Percentiles rank a stretch among this genome's conserved stretches.
phyloP scores from a whole-genome alignment of 64 coral and sea anemone species.

The Anthopleura sola region DNA sequence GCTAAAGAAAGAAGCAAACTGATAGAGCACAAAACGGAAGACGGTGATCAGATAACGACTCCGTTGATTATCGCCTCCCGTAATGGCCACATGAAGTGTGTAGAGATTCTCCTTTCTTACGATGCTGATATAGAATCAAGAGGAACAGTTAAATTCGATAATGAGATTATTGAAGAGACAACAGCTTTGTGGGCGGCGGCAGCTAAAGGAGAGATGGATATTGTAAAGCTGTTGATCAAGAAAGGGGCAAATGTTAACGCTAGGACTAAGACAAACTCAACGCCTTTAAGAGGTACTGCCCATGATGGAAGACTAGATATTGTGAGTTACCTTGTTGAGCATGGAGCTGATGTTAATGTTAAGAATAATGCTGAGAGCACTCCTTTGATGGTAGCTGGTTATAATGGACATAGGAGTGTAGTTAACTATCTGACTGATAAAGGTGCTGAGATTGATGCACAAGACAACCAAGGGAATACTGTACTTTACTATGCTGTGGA shows the following conservation, averaged over 20 bases:
- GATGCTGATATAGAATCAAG: not conserved
- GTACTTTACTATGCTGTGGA: constrained; percentile 74
- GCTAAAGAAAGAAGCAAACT: not conserved
- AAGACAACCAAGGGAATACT: constrained; percentile 77
- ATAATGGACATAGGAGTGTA: constrained; percentile 70
- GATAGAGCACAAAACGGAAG: constrained; percentile 46
- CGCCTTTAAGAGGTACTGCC: constrained; percentile 31
- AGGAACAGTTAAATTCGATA: constrained; percentile 46
- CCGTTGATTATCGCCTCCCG: constrained; percentile 4
- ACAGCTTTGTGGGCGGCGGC: constrained; percentile 44
- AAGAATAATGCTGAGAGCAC: constrained; percentile 78
- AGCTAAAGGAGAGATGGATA: too few relatives aligned
- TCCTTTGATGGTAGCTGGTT: constrained; percentile 77
- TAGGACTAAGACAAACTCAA: constrained; percentile 41
- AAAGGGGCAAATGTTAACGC: constrained; percentile 23
- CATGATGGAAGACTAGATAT: too few relatives aligned
- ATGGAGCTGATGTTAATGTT: not conserved
- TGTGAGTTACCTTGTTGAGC: too few relatives aligned
- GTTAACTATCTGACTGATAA: not conserved
- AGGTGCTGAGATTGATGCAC: constrained; percentile 58
- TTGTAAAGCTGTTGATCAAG: too few relatives aligned
- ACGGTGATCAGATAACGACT: constrained; percentile 50
- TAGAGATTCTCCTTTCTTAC: constrained; percentile 33
- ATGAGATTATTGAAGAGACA: constrained; percentile 42
- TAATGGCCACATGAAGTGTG: constrained; percentile 19